Evolutionary conservation across 2,113 vertebrate species (phyloP).

Genomic region (Brachyhypopomus gauderio): DNA sequence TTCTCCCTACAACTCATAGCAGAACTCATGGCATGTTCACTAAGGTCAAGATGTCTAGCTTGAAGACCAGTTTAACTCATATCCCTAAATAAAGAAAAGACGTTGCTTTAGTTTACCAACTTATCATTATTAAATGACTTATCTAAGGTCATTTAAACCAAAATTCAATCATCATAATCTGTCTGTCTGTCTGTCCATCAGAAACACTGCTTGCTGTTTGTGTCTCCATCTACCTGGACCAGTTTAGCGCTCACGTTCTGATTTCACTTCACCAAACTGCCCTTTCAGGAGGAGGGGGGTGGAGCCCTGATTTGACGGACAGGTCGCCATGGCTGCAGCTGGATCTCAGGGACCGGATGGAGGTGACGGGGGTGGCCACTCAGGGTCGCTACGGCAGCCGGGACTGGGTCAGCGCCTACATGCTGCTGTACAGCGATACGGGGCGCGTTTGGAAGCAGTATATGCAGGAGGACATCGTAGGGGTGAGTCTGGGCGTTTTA

Average conservation of each 20-base stretch:
- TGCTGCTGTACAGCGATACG: constrained; percentile 91
- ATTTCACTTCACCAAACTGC: background rate
- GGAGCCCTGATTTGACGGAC: constrained; percentile 86
- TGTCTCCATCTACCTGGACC: too few species aligned
- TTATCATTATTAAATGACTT: too few species aligned
- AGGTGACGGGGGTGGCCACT: constrained; percentile 88
- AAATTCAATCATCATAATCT: background rate
- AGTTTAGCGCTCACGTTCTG: background rate
- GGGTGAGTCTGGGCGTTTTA: constrained; percentile 65
- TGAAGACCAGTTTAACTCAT: background rate
- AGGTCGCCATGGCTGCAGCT: constrained; percentile 93
- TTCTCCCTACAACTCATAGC: background rate
- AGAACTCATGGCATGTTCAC: constrained; percentile 37
- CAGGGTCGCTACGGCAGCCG: constrained; percentile 91
- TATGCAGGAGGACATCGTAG: constrained; percentile 80
- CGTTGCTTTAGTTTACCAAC: background rate
- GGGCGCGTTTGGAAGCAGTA: constrained; percentile 91
- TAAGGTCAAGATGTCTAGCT: constrained; percentile 34
- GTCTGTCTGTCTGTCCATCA: background rate
- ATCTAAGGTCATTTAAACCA: background rate
- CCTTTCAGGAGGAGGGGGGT: constrained; percentile 88
- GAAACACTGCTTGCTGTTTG: background rate
- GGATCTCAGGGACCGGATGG: constrained; percentile 89
- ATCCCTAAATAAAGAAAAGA: background rate
- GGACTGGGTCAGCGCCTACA: constrained; percentile 91